Conservation (phyloP, 2,888 invertebrate species). For the Nyleta sp. region DNA sequence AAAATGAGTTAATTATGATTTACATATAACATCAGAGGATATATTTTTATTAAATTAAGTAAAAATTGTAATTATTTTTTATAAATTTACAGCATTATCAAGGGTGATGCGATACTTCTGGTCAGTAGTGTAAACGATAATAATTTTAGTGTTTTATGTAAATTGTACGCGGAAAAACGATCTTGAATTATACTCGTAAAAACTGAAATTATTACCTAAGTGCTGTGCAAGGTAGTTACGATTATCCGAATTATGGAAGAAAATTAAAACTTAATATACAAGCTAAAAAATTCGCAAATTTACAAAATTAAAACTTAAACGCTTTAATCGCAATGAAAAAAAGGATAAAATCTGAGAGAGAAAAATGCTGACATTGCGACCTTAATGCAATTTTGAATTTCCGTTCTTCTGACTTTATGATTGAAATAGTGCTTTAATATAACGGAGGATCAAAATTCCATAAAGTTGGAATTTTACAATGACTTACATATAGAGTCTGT, state of each 20-base stretch:
- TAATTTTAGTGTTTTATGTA: background rate
- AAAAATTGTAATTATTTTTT: too few relatives aligned
- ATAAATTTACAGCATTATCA: too few relatives aligned
- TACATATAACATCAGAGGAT: too few relatives aligned
- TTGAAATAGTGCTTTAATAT: constrained; percentile 37
- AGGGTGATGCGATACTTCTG: too few relatives aligned
- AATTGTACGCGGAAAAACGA: background rate
- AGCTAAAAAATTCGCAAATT: too few relatives aligned
- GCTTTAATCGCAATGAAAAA: constrained; percentile 4
- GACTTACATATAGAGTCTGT: constrained; percentile 13
- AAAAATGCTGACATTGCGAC: constrained; percentile 18
- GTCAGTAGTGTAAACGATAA: too few relatives aligned
- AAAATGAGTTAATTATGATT: too few relatives aligned
- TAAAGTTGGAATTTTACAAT: constrained; percentile 18
- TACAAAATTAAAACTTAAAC: background rate
- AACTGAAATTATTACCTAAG: constrained; percentile 4
- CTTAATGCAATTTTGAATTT: constrained; percentile 37
- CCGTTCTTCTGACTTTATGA: constrained; percentile 11
- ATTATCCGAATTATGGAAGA: constrained; percentile 4
- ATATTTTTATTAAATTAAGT: too few relatives aligned
- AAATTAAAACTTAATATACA: background rate
- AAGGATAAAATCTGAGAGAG: background rate
- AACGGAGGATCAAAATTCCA: constrained; percentile 28
- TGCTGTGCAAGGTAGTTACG: background rate
- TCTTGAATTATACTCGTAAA: background rate